Evolutionary conservation across 2,113 vertebrate species (phyloP).

Genomic region (Gasterosteus nipponicus): DNA sequence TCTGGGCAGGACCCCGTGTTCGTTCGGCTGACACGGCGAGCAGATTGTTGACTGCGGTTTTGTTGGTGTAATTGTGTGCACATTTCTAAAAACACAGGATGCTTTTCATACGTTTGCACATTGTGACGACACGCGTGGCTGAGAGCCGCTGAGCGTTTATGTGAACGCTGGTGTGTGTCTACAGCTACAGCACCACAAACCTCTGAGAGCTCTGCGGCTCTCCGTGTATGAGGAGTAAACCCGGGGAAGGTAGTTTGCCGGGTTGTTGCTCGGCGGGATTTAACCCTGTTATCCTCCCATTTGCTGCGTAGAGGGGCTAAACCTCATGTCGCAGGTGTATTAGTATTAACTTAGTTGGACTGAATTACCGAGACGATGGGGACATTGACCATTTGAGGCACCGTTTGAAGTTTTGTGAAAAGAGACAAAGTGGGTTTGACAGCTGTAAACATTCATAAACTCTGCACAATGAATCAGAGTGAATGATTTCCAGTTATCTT

Average conservation of each 20-base stretch:
- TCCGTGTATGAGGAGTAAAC: constrained; percentile 53
- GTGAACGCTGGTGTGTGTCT: background rate
- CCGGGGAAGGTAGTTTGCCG: constrained; percentile 52
- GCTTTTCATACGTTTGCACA: background rate
- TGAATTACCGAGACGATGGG: constrained; percentile 55
- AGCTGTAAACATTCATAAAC: background rate
- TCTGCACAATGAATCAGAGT: background rate
- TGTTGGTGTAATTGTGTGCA: background rate
- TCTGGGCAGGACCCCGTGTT: background rate
- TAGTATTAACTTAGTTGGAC: constrained; percentile 45
- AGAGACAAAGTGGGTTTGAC: constrained; percentile 5
- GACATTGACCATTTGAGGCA: constrained; percentile 31
- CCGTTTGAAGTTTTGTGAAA: background rate
- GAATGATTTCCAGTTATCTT: constrained; percentile 20
- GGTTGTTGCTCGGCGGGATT: constrained; percentile 47
- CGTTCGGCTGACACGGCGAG: background rate
- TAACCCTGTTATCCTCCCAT: constrained; percentile 54
- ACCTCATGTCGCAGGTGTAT: constrained; percentile 25
- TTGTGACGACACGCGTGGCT: background rate
- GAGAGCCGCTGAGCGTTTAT: background rate
- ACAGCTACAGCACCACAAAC: background rate
- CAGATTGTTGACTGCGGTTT: background rate
- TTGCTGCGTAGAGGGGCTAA: constrained; percentile 37
- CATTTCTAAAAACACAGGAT: background rate
- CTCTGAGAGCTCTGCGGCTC: background rate